phyloP scores from a whole-genome alignment of 2,797 vertebrate species.

The Aldrovandia affinis region DNA sequence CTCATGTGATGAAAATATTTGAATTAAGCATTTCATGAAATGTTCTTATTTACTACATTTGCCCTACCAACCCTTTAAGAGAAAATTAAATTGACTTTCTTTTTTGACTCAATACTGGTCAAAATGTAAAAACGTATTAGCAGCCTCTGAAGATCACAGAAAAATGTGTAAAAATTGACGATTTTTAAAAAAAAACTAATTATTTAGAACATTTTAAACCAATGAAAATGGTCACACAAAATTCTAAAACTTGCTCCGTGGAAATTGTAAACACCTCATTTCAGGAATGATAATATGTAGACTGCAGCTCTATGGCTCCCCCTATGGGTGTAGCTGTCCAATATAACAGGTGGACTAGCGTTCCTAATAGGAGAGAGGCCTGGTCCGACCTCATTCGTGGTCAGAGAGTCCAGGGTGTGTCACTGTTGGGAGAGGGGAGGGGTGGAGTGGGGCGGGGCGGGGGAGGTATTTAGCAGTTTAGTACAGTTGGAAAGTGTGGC shows the following conservation, averaged over 20 bases:
- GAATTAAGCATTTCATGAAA: neutral
- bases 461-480: conserved; percentile 11
- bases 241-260: neutral
- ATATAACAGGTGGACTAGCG: neutral
- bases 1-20: neutral
- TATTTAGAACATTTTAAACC: too few relatives aligned
- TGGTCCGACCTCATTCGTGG: conserved; percentile 1
- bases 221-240: neutral
- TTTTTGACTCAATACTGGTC: neutral
- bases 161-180: neutral
- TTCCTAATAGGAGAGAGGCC: neutral
- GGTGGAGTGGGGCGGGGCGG: neutral
- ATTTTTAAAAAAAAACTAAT: neutral
- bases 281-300: neutral
- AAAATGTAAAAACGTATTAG: too few relatives aligned
- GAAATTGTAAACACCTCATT: neutral
- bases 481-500: conserved; percentile 44
- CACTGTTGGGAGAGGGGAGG: neutral
- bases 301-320: conserved; percentile 15
- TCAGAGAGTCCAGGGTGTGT: conserved; percentile 22
- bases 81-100: neutral
- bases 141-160: too few relatives aligned
- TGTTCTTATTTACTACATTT: neutral
- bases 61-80: neutral
- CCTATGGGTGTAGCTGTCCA: neutral